phyloP scores from a whole-genome alignment of 2,113 vertebrate genomes.

The Cervus canadensis region DNA sequence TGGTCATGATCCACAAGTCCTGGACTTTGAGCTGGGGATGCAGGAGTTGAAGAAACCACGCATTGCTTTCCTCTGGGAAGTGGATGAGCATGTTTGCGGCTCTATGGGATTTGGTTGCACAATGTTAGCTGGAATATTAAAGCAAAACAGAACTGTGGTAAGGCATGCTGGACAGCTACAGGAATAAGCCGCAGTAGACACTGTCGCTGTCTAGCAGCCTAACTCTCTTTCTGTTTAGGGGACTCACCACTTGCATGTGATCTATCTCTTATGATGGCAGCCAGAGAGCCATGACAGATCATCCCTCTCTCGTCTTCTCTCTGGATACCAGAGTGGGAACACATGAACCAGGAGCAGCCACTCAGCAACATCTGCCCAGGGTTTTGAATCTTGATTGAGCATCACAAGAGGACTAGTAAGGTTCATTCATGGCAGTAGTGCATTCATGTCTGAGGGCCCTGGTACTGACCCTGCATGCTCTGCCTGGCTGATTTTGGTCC shows the following conservation, averaged over 20 bases:
- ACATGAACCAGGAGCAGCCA: background rate
- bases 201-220: background rate
- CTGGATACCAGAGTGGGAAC: background rate
- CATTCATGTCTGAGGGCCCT: background rate
- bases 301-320: background rate
- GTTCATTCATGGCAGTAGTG: rapidly evolving
- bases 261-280: background rate
- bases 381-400: background rate
- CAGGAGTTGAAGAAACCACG: background rate
- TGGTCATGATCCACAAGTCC: background rate
- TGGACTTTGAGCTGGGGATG: background rate
- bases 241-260: too few relatives aligned
- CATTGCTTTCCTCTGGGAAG: background rate
- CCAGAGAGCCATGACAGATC: background rate
- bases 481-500: rapidly evolving
- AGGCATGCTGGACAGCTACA: background rate
- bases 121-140: background rate
- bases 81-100: background rate
- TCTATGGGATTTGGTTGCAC: background rate
- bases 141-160: background rate
- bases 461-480: rapidly evolving
- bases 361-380: background rate
- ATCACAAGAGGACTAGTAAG: background rate
- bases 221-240: background rate
- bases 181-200: rapidly evolving